Evolutionary conservation across 2,797 vertebrate species (phyloP).

Genomic region (Eutrigla gurnardus): DNA sequence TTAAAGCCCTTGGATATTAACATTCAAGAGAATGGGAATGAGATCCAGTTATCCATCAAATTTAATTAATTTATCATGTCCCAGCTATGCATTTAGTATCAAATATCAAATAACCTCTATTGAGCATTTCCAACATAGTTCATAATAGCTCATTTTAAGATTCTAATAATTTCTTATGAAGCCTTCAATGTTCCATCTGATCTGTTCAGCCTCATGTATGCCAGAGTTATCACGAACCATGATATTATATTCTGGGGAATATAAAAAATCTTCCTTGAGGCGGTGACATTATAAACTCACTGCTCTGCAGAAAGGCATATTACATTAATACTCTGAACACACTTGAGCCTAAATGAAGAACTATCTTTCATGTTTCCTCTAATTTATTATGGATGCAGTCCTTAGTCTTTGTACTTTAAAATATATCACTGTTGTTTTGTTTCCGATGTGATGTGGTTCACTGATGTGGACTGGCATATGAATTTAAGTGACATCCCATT

Average conservation of each 20-base stretch:
- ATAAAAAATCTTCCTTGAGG: background rate
- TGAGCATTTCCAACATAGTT: background rate
- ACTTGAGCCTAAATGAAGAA: background rate
- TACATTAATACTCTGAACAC: background rate
- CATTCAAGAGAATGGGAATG: background rate
- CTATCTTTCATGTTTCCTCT: background rate
- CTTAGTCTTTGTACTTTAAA: background rate
- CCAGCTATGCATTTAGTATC: background rate
- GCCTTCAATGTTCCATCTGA: background rate
- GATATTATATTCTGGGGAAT: no score
- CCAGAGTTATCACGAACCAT: background rate
- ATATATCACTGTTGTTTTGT: background rate
- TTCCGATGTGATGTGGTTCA: background rate
- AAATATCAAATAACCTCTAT: background rate
- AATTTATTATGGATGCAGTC: background rate
- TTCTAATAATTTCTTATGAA: background rate
- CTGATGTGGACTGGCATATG: no score
- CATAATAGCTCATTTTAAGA: background rate
- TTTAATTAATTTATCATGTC: background rate
- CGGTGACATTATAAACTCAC: background rate
- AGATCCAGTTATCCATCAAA: background rate
- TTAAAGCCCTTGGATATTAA: conserved; percentile 12
- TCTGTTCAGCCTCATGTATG: background rate
- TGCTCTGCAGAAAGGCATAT: no score
- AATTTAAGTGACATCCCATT: no score